Conservation (phyloP, 2,113 vertebrate species). For the Pardalotus punctatus region DNA sequence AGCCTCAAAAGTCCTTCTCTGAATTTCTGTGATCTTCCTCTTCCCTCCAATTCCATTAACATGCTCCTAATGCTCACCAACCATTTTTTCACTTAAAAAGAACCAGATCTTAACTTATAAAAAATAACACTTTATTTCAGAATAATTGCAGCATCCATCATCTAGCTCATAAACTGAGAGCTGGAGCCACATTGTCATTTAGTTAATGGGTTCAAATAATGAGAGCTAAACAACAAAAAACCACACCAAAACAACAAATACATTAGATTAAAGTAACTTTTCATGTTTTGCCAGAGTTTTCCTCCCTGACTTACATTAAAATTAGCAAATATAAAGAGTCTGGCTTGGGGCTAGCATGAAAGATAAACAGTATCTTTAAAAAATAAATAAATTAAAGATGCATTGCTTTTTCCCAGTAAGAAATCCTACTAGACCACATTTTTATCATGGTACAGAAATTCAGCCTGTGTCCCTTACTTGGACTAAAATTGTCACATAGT, state of each 20-base stretch:
- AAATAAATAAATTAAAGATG: background rate
- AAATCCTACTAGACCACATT: background rate
- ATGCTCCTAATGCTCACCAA: background rate
- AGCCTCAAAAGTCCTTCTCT: background rate
- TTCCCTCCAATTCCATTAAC: background rate
- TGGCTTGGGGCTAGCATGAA: background rate
- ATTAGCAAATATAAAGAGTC: background rate
- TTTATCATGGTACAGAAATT: background rate
- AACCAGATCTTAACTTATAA: background rate
- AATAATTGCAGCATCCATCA: constrained; percentile 41
- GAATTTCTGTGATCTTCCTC: background rate
- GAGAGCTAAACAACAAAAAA: background rate
- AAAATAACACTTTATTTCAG: constrained; percentile 14
- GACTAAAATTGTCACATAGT: background rate
- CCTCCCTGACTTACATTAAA: constrained; percentile 7
- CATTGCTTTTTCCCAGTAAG: background rate
- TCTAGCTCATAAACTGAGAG: background rate
- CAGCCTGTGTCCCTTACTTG: background rate
- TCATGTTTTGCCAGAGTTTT: background rate
- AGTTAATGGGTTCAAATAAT: constrained; percentile 11
- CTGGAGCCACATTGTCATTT: background rate
- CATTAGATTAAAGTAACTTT: constrained; percentile 7
- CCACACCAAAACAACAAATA: background rate
- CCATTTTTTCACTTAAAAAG: background rate
- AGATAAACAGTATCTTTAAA: background rate